These are phyloP conservation scores for Nymphalis io DNA, from an alignment of 1,140 invertebrate species.

Conservation along the genomic window DNA sequence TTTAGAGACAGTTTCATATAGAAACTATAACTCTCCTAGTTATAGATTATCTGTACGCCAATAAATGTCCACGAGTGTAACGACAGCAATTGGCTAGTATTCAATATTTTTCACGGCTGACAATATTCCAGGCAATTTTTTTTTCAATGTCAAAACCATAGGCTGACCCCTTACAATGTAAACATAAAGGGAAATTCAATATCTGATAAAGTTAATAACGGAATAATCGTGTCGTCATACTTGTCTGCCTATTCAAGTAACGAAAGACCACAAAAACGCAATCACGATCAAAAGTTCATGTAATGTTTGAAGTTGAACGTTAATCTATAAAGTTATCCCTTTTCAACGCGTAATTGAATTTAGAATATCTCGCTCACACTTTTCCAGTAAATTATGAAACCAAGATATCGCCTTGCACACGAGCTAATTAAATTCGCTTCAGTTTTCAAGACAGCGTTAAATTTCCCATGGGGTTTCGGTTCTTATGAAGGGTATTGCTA, in stretches of 20 bases:
- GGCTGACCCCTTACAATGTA: not conserved
- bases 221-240: not conserved
- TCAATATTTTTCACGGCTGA: no score
- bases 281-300: constrained; percentile 12
- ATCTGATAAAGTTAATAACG: not conserved
- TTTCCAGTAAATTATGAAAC: constrained; percentile 9
- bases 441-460: constrained; percentile 37
- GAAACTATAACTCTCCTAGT: no score
- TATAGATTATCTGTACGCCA: no score
- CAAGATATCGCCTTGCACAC: constrained; percentile 22
- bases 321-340: constrained; percentile 21
- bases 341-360: not conserved
- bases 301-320: constrained; percentile 9
- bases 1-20: no score
- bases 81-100: no score
- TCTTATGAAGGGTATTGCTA: constrained; percentile 26
- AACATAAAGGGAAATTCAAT: not conserved
- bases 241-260: not conserved
- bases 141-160: no score
- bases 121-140: no score
- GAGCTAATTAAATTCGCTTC: constrained; percentile 35
- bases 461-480: constrained; percentile 29
- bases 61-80: no score
- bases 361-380: constrained; percentile 9
- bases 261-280: constrained; percentile 14